Base-by-base conservation (phyloP, 2,888 invertebrate genomes). In the Eulithis prunata region DNA sequence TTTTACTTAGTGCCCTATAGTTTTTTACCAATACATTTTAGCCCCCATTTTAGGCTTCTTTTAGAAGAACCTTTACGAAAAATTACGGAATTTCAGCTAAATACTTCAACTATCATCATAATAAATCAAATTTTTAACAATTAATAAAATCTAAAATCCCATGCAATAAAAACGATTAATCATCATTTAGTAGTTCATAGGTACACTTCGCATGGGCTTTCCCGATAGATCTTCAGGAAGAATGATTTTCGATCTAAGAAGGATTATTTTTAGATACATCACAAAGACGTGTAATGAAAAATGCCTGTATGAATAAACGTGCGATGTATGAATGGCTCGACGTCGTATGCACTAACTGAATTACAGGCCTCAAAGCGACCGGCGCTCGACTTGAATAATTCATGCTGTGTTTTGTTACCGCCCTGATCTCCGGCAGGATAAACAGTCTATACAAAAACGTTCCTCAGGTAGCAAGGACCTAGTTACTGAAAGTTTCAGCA, bases 351-450 rank as follows among this genome's bases (percentile, higher is more conserved):
- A 71, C 75, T 85, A 85, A 87, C 83, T 79, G 81, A 84, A 85
- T 87, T 82, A 84, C 80, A 71, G 63, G 68, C 80, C 83, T 75
- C 83, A 81, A 78, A 82, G 78, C 81, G 77, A 75, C 78, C 75
- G 77, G 69, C 74, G 71, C 64, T 66, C 57, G 66, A 60, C 67
- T 51, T 88, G 83, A 84, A 88, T 86, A 76, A 88, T 88, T 88
- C 85, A 88, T 78, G 71, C 62, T 75, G 75, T 82, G 78, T 80
- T 81, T 81, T 79, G 80, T 78, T 75, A 75, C 79, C 77, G 53
- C 62, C 51, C 57, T 56, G 64, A 64, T 62, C 64, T 68, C 46
- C 14, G 51, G 14, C 52, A 63, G 13, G 51, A 55, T 57, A 68
- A 61, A 57, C 55, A 58, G 36, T 46, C 45, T 64, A 55, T 58